phyloP scores from a whole-genome alignment of 2,113 vertebrate genomes.

The Illadopsis cleaveri region DNA sequence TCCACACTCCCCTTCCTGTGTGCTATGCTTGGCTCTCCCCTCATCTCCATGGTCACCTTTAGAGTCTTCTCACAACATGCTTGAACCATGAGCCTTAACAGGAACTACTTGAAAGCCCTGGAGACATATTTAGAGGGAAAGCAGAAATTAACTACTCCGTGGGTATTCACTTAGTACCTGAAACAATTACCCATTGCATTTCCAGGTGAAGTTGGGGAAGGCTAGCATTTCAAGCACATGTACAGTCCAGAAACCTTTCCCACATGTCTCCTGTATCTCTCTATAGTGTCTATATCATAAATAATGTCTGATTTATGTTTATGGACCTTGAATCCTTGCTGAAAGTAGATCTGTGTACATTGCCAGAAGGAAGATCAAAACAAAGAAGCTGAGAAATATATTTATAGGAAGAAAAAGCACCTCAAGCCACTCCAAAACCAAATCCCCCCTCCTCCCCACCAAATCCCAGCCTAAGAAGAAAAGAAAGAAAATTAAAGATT shows the following conservation, averaged over 20 bases:
- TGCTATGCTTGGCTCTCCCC: not conserved
- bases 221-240: not conserved
- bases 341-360: not conserved
- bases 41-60: not conserved
- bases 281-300: not conserved
- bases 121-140: not conserved
- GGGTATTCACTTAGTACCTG: not conserved
- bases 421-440: not conserved
- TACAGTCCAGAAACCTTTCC: not conserved
- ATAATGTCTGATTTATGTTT: not conserved
- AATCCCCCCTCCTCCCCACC: fast-evolving
- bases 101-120: not conserved
- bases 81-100: not conserved
- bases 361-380: not conserved
- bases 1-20: not conserved
- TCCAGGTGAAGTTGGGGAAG: not conserved
- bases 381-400: not conserved
- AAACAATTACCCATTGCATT: not conserved
- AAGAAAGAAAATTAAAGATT: not conserved
- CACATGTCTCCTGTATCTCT: not conserved
- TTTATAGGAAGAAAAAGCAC: not conserved
- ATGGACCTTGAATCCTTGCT: not conserved
- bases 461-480: not conserved
- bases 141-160: not conserved
- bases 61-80: not conserved